Percentiles rank a stretch among this genome's conserved stretches.
Evolutionary conservation across 2,888 invertebrate genomes (phyloP).

Genomic region (Didymodactylos carnosus): DNA sequence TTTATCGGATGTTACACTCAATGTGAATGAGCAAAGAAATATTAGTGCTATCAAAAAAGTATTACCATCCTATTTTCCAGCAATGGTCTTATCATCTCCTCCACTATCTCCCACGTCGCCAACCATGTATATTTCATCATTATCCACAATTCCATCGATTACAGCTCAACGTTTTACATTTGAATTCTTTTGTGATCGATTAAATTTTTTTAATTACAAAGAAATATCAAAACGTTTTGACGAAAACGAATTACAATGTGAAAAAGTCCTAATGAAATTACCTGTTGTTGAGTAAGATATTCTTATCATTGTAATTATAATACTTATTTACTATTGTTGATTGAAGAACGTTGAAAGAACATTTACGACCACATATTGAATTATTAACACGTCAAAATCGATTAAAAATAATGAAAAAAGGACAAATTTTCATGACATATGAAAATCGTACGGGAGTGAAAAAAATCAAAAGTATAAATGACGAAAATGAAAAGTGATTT

Average conservation of each 20-base stretch:
- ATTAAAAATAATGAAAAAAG: background rate
- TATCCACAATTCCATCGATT: background rate
- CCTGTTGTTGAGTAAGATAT: background rate
- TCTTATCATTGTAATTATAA: background rate
- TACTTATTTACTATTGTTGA: background rate
- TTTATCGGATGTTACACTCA: no score
- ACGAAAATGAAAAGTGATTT: background rate
- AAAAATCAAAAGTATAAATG: background rate
- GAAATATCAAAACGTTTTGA: background rate
- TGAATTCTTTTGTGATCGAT: background rate
- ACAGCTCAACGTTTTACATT: background rate
- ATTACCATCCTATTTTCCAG: no score
- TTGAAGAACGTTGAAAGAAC: background rate
- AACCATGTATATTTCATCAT: background rate
- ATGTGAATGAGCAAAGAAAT: no score
- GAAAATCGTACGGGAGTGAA: background rate
- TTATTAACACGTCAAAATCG: background rate
- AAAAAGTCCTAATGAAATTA: background rate
- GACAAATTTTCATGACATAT: background rate
- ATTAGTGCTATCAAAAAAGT: no score
- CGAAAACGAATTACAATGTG: background rate
- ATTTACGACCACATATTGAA: background rate
- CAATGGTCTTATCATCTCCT: no score
- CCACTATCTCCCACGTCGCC: no score
- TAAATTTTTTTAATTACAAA: background rate